phyloP scores from a whole-genome alignment of 2,113 vertebrate genomes.

The Trachemys scripta region DNA sequence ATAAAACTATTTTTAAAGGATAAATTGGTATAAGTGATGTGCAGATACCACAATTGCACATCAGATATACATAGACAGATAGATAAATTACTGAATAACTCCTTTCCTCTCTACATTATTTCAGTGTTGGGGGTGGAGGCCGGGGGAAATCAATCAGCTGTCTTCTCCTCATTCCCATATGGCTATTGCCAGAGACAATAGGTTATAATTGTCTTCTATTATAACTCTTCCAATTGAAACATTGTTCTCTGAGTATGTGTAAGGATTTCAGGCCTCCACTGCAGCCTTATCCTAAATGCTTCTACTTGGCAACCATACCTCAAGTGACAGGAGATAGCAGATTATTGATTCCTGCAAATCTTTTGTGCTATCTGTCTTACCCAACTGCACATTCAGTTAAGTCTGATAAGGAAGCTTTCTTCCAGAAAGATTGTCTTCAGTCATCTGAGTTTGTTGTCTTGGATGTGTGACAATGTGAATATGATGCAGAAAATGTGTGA shows the following conservation, averaged over 20 bases:
- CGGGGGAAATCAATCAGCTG: neutral
- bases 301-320: neutral
- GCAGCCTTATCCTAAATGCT: neutral
- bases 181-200: neutral
- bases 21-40: neutral
- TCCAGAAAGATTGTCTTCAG: conserved; percentile 27
- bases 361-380: neutral
- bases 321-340: neutral
- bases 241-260: neutral
- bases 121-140: neutral
- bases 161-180: neutral
- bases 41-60: neutral
- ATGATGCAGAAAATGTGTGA: conserved; percentile 34
- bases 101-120: neutral
- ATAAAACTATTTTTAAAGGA: conserved; percentile 11
- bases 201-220: neutral
- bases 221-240: conserved; percentile 18
- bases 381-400: neutral
- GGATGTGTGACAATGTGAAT: conserved; percentile 23
- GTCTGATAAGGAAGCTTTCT: conserved; percentile 32
- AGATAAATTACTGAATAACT: neutral
- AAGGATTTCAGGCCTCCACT: neutral
- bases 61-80: neutral
- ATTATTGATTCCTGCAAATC: conserved; percentile 34
- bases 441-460: conserved; percentile 43